Base-by-base conservation (phyloP, 2,113 vertebrate species). In the Sinocyclocheilus rhinocerous region DNA sequence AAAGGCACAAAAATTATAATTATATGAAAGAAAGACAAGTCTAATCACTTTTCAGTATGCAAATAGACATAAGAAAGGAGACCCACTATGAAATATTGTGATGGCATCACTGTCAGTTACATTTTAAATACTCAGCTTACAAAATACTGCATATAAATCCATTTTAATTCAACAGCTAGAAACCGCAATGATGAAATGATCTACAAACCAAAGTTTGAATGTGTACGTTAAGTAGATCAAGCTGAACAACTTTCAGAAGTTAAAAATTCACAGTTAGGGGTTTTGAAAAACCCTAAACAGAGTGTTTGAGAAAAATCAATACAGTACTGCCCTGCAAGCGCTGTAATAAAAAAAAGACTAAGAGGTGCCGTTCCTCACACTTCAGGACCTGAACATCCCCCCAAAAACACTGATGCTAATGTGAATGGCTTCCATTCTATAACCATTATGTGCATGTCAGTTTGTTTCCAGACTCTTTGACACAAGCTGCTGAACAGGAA, bases 401-500 rank as follows among this genome's bases (percentile, higher is more conserved):
- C 48, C 13, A 18, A 15, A 55, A 72, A 73, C 65, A 85, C 13
- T 70, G 85, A 59, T 29, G 70, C 73, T 82, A 5, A 2, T 39
- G 69, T 69, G 65, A 87, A 86, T 92, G 91, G 89, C 91, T 91
- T 89, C 89, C 87, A 88, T 91, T 92, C 92, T 94, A 85, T 90
- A 91, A 89, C 90, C 89, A 91, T 93, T 93, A 92, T 90, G 89
- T 91, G 89, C 84, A 85, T 93, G 91, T 93, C 93, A 89, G 90
- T 92, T 93, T 93, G 90, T 93, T 93, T 94, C 90, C 85, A 76
- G 87, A 90, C 92, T 92, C 91, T 92, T 94, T 92, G 93, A 91
- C 93, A 92, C 92, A 92, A 91, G 89, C 91, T 91, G 50, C 90
- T 90, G 91, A 94, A 92, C 91, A 93, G 87, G 92, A 89, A 92